These are phyloP conservation scores for Tursiops truncatus DNA, from an alignment of 2,113 vertebrate species.

Conservation along the genomic window DNA sequence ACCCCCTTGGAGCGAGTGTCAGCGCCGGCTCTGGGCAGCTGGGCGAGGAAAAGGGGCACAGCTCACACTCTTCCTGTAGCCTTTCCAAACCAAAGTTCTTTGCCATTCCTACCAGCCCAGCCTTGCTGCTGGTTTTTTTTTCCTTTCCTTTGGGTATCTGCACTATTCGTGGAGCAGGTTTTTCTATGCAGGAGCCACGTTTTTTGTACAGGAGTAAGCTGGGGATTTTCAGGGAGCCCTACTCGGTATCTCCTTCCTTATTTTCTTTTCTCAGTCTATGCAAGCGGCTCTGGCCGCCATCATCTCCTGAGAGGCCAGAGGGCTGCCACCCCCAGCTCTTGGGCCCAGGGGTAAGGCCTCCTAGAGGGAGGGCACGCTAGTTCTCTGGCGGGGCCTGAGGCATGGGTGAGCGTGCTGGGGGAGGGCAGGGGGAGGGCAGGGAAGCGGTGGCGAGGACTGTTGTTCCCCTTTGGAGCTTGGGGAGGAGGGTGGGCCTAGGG, in stretches of 20 bases:
- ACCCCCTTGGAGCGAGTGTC: conserved; percentile 31
- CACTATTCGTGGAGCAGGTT: conserved; percentile 85
- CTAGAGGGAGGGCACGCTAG: background rate
- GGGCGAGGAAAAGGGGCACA: conserved; percentile 49
- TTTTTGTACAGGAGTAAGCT: conserved; percentile 59
- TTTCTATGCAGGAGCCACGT: conserved; percentile 77
- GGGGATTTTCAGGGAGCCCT: conserved; percentile 59
- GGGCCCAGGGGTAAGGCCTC: background rate
- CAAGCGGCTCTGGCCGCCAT: conserved; percentile 78
- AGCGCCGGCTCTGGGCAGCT: conserved; percentile 56
- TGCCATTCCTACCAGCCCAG: conserved; percentile 82
- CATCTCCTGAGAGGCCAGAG: conserved; percentile 69
- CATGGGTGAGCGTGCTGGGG: background rate
- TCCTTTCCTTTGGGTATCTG: conserved; percentile 78
- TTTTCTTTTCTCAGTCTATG: conserved; percentile 76
- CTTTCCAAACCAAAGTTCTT: conserved; percentile 84
- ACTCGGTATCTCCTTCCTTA: conserved; percentile 58
- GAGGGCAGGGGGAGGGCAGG: background rate
- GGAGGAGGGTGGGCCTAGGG: conserved; percentile 52
- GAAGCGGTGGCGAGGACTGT: background rate
- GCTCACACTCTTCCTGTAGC: conserved; percentile 60
- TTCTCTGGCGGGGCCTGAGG: conserved; percentile 16
- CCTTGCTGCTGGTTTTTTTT: conserved; percentile 66
- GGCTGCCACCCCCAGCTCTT: background rate
- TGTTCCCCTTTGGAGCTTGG: conserved; percentile 13